Conservation (phyloP, 2,888 invertebrate genomes). For the Oscheius myriophilus region DNA sequence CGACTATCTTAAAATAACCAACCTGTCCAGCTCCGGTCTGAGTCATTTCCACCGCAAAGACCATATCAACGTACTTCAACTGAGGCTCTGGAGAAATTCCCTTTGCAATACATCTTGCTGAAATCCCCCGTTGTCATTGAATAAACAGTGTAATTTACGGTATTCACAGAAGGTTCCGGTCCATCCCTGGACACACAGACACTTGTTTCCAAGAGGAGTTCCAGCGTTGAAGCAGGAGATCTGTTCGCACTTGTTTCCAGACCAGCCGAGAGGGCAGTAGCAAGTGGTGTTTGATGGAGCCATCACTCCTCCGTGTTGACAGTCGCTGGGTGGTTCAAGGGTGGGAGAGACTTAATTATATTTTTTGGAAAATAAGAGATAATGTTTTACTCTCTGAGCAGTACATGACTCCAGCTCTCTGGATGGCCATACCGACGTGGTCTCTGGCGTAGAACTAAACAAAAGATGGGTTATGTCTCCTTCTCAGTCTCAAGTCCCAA, state of each 20-base stretch:
- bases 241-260: slow-evolving; percentile 52
- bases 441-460: slow-evolving; percentile 57
- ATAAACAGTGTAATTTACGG: slow-evolving; percentile 22
- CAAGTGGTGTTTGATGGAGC: slow-evolving; percentile 52
- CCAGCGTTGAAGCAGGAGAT: slow-evolving; percentile 59
- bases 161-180: slow-evolving; percentile 48
- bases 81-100: slow-evolving; percentile 42
- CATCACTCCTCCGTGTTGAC: slow-evolving; percentile 60
- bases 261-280: slow-evolving; percentile 56
- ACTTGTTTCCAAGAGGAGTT: slow-evolving; percentile 43
- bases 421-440: slow-evolving; percentile 48
- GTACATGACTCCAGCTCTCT: slow-evolving; percentile 58
- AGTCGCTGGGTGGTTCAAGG: slow-evolving; percentile 44
- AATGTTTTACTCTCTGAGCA: slow-evolving; percentile 39
- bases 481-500: too few species aligned
- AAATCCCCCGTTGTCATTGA: background rate
- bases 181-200: slow-evolving; percentile 55
- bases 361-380: background rate
- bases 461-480: background rate
- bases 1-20: background rate
- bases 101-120: slow-evolving; percentile 48
- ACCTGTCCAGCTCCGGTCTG: slow-evolving; percentile 39
- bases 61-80: slow-evolving; percentile 51
- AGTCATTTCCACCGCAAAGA: slow-evolving; percentile 55
- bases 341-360: slow-evolving; percentile 45